Evolutionary conservation across 2,113 vertebrate species (phyloP), one percentile per base, ranked within the genome.

Genomic region (Rana temporaria): DNA sequence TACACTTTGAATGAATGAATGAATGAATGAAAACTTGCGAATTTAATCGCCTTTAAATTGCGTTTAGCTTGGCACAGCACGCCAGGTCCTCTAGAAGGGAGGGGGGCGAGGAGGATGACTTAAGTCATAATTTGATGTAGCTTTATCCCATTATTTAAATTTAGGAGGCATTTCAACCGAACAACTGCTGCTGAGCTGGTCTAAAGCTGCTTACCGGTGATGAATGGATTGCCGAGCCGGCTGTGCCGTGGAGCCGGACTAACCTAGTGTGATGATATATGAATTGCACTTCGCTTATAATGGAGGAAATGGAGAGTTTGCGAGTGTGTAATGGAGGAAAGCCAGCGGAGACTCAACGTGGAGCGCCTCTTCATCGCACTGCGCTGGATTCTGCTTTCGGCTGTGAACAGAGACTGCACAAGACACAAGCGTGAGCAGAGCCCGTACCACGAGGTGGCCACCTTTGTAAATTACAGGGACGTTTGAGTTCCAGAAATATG

Each of bases 241-340:
- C 68, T 55, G 38, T 32, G 59, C 79, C 8, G 38, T 56, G 69
- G 24, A 72, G 59, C 59, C 22, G 69, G 17, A 72, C 38, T 56
- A 73, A 65, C 79, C 79, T 22, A 72, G 79, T 57, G 69, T 73
- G 42, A 65, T 81, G 69, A 81, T 81, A 38, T 81, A 81, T 81
- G 69, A 81, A 81, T 55, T 16, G 17, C 69, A 73, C 79, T 73
- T 65, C 57, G 38, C 69, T 16, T 65, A 56, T 81, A 81, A 81
- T 73, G 69, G 69, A 81, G 72, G 79, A 73, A 81, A 81, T 81
- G 69, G 79, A 73, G 69, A 67, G 69, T 65, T 65, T 62, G 48
- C 42, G 32, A 81, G 69, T 81, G 48, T 73, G 79, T 81, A 73
- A 73, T 73, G 48, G 55, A 81, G 69, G 63, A 81, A 73, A 72